Evolutionary conservation across 2,113 vertebrate genomes (phyloP), one percentile per base, ranked within the genome.

Genomic region (Scophthalmus maximus): DNA sequence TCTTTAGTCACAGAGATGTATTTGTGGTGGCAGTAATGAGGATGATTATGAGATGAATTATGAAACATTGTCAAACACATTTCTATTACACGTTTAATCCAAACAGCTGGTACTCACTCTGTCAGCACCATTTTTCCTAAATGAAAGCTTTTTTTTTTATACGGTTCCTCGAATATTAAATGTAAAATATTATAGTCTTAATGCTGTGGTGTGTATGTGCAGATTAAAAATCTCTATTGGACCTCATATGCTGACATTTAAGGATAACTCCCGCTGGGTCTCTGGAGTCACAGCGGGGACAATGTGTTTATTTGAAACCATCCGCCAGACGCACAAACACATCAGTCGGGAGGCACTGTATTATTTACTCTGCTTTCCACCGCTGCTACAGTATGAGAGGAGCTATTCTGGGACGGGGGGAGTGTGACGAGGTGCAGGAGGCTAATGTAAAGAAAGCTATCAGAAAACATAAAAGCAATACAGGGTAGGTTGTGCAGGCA

Each of bases 301-400:
- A 78, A 61, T 38, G 71, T 79, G 78, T 87, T 89, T 83, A 77
- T 88, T 68, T 82, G 61, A 78, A 78, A 61, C 55, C 73, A 40
- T 46, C 25, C 14, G 40, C 66, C n/a, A 61, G 64, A 60, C 51
- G 60, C 10, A 76, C 55, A 63, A 17, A 74, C 55, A 63, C 66
- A 65, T 62, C 61, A 52, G 68, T 68, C 30, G 60, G 34, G 38
- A 78, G 32, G 38, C 40, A 26, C 61, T 92, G 76, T 83, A 90
- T 90, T 89, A 89, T 92, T 92, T 84, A 91, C 63, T 64, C 72
- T 65, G 23, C 69, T 68, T 78, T 82, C 76, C 46, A 75, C 61
- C 12, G 14, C 60, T 53, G 40, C 81, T n/a, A n/a, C n/a, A n/a
- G n/a, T 87, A 63, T 1, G 40, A 78, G 68, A 11, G 40, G 29